A percentile compares a stretch with the other conserved stretches of the same genome.
Conservation (phyloP, 2,113 vertebrate species). For the Aegithalos caudatus region DNA sequence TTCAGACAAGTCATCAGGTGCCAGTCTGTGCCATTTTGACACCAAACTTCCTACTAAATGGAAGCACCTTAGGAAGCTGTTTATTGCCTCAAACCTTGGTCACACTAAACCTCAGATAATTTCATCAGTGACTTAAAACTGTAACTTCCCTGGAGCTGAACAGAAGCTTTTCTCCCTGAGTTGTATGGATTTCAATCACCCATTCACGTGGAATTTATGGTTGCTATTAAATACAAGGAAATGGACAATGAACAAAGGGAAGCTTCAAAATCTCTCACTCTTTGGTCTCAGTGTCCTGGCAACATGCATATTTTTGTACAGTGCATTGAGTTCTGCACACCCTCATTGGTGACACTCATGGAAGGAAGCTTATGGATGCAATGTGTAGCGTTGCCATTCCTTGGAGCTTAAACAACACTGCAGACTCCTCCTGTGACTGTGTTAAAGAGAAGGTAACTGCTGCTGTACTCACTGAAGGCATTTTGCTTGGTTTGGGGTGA, state of each 20-base stretch:
- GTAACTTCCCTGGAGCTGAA: background rate
- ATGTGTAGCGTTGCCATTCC: background rate
- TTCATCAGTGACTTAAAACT: background rate
- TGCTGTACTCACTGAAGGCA: background rate
- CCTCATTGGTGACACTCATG: rapidly evolving
- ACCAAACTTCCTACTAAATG: background rate
- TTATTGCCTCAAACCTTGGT: background rate
- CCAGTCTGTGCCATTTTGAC: background rate
- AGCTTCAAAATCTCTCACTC: background rate
- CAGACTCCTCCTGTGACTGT: background rate
- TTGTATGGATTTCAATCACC: background rate
- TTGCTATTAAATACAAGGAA: background rate
- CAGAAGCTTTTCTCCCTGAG: background rate
- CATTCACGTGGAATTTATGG: background rate
- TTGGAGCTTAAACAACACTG: background rate
- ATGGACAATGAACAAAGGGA: background rate
- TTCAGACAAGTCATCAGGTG: background rate
- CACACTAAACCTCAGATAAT: background rate
- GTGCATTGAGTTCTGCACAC: background rate
- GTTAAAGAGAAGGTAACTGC: background rate
- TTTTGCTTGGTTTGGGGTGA: background rate
- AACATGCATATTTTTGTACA: background rate
- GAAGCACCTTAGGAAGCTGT: background rate
- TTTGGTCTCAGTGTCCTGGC: background rate
- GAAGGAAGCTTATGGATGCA: background rate